Conservation (phyloP, 2,797 vertebrate species). For the Carapus acus region DNA sequence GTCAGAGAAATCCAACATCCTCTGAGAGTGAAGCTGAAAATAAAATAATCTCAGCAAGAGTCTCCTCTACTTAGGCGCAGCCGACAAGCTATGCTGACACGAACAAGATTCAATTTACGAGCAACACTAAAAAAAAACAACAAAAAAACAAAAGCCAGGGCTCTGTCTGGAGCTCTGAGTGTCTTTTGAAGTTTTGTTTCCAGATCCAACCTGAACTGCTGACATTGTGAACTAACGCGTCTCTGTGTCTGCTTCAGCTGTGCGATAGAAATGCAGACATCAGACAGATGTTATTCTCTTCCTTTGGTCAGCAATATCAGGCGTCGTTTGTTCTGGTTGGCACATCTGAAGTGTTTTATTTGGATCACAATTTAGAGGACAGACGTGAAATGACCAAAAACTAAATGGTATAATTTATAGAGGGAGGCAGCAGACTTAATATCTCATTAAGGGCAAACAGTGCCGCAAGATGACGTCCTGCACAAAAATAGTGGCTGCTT, state of each 20-base stretch:
- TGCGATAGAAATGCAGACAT: constrained; percentile 52
- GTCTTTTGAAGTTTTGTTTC: constrained; percentile 39
- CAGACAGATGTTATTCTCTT: too few relatives aligned
- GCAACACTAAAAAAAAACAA: neutral
- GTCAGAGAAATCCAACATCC: too few relatives aligned
- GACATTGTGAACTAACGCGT: constrained; percentile 56
- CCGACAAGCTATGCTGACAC: constrained; percentile 5
- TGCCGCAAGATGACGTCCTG: too few relatives aligned
- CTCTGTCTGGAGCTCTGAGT: constrained; percentile 10
- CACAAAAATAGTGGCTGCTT: too few relatives aligned
- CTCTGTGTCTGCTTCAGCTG: constrained; percentile 44
- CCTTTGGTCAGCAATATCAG: too few relatives aligned
- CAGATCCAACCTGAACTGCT: constrained; percentile 44
- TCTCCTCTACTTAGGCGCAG: neutral
- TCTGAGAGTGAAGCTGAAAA: too few relatives aligned
- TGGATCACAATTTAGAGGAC: constrained; percentile 9
- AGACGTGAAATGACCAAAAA: neutral
- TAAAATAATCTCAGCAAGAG: too few relatives aligned
- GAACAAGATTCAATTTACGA: neutral
- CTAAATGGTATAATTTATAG: too few relatives aligned
- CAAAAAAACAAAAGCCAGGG: neutral
- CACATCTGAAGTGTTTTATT: neutral
- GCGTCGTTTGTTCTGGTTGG: too few relatives aligned
- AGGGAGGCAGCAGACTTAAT: too few relatives aligned
- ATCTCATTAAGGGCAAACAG: too few relatives aligned